These are phyloP conservation scores for Vimba vimba DNA, from an alignment of 2,113 vertebrate species.

Conservation along the genomic window DNA sequence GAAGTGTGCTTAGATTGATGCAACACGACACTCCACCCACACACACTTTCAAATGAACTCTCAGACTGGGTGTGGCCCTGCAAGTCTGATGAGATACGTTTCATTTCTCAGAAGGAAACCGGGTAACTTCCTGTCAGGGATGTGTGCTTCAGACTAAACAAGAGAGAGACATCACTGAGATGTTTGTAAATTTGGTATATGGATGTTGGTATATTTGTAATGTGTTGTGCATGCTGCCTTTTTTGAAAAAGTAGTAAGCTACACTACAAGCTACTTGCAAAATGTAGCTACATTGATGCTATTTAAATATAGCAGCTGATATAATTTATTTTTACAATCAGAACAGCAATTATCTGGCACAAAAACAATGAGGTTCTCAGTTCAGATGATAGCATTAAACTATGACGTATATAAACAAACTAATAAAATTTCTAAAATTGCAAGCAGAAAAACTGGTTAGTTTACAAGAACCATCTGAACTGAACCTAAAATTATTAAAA, in stretches of 20 bases:
- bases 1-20: not conserved
- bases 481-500: not conserved
- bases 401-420: no score
- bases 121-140: slow-evolving; percentile 43
- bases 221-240: not conserved
- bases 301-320: not conserved
- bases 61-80: slow-evolving; percentile 31
- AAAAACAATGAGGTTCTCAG: not conserved
- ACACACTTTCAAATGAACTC: slow-evolving; percentile 11
- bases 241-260: not conserved
- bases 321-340: not conserved
- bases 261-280: not conserved
- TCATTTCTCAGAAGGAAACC: slow-evolving; percentile 40
- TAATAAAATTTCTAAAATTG: no score
- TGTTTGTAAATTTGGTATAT: not conserved
- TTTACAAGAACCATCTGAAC: not conserved
- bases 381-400: not conserved
- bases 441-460: not conserved
- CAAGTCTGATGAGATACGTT: slow-evolving; percentile 34
- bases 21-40: slow-evolving; percentile 17
- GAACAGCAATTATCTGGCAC: not conserved
- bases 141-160: slow-evolving; percentile 33
- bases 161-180: slow-evolving; percentile 23
- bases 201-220: not conserved
- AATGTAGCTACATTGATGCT: not conserved